These are phyloP conservation scores for Deilephila elpenor DNA, from an alignment of 2,888 invertebrate species.

Conservation along the genomic window DNA sequence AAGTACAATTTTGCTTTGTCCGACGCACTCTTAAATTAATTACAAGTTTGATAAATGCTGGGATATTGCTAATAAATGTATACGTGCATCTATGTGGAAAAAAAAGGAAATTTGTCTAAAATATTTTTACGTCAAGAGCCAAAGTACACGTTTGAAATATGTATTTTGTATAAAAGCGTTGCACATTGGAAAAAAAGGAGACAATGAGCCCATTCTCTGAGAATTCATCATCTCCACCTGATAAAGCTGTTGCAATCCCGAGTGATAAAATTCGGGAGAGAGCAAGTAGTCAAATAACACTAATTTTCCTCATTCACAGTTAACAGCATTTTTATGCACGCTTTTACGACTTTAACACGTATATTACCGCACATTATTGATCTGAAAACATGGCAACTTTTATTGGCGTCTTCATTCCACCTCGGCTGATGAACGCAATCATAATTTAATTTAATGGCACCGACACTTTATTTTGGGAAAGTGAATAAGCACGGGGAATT, in stretches of 20 bases:
- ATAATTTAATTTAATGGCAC: constrained; percentile 53
- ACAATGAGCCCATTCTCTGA: neutral
- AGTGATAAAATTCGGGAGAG: neutral
- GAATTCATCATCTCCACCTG: neutral
- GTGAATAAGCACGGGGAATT: constrained; percentile 45
- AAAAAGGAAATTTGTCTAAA: no score
- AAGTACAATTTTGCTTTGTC: neutral
- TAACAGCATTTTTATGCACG: constrained; percentile 44
- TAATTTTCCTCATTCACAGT: constrained; percentile 36
- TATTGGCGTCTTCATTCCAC: constrained; percentile 42
- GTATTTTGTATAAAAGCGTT: neutral
- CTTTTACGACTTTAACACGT: constrained; percentile 48
- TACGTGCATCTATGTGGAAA: no score
- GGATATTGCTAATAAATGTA: no score
- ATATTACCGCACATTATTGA: constrained; percentile 40
- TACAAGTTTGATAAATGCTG: no score
- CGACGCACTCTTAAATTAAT: no score
- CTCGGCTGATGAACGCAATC: constrained; percentile 49
- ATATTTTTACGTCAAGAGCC: no score
- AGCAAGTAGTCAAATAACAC: constrained; percentile 18
- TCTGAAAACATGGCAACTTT: constrained; percentile 34
- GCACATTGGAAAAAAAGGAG: neutral
- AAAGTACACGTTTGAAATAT: no score
- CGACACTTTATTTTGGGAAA: constrained; percentile 49
- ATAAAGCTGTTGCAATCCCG: neutral